Evolutionary conservation across 2,113 vertebrate species (phyloP).

Genomic region (Butorides virescens): DNA sequence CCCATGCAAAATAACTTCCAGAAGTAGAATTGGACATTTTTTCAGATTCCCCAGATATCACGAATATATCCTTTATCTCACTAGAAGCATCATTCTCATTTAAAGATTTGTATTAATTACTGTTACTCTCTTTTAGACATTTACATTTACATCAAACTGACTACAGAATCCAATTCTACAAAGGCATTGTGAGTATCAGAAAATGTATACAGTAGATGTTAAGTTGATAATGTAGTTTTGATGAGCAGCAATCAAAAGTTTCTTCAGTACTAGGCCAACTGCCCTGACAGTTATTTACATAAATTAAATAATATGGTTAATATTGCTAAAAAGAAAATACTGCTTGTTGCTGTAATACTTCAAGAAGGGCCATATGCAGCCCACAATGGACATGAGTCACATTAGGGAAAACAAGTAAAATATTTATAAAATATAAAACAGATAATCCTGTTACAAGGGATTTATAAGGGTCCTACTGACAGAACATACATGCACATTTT

Average conservation of each 20-base stretch:
- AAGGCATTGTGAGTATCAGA: slow-evolving; percentile 28
- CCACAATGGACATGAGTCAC: neutral
- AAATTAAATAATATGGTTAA: neutral
- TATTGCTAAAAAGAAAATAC: neutral
- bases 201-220: neutral
- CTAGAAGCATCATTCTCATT: neutral
- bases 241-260: neutral
- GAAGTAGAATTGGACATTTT: neutral
- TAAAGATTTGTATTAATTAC: neutral
- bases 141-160: slow-evolving; percentile 18
- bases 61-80: neutral
- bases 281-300: neutral
- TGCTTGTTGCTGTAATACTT: neutral
- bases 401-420: neutral
- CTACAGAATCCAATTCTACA: neutral
- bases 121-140: slow-evolving; percentile 15
- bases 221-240: neutral
- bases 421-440: neutral
- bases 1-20: neutral
- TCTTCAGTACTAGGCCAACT: neutral
- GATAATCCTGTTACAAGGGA: neutral
- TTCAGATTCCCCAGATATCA: neutral
- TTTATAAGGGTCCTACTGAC: neutral
- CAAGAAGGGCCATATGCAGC: neutral
- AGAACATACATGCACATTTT: neutral